phyloP scores from a whole-genome alignment of 2,113 vertebrate species.

The Pardalotus punctatus region DNA sequence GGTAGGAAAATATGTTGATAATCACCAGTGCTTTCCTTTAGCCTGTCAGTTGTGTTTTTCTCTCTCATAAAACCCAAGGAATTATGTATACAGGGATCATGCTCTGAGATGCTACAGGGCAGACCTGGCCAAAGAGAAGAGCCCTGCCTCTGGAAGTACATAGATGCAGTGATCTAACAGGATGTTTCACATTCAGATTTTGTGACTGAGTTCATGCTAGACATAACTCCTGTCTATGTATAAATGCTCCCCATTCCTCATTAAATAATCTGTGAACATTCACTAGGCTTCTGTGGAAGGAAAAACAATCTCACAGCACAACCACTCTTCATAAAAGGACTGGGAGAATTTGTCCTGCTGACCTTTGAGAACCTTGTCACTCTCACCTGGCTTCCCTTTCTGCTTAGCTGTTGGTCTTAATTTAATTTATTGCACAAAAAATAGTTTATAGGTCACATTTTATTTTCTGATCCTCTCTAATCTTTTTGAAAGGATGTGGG shows the following conservation, averaged over 20 bases:
- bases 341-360: not conserved
- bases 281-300: not conserved
- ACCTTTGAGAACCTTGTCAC: not conserved
- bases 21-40: not conserved
- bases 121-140: not conserved
- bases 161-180: not conserved
- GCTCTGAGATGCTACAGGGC: not conserved
- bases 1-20: not conserved
- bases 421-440: not conserved
- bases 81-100: not conserved
- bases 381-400: not conserved
- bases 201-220: not conserved
- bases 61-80: not conserved
- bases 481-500: not conserved
- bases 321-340: not conserved
- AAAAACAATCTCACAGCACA: not conserved
- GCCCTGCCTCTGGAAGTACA: not conserved
- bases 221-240: rapidly evolving
- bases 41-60: not conserved
- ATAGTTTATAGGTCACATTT: not conserved
- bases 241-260: not conserved
- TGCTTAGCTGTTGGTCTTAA: not conserved
- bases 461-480: not conserved
- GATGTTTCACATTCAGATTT: not conserved
- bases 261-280: not conserved